These are phyloP conservation scores for Galerucella pusilla DNA, from an alignment of 2,888 invertebrate species.

Conservation along the genomic window DNA sequence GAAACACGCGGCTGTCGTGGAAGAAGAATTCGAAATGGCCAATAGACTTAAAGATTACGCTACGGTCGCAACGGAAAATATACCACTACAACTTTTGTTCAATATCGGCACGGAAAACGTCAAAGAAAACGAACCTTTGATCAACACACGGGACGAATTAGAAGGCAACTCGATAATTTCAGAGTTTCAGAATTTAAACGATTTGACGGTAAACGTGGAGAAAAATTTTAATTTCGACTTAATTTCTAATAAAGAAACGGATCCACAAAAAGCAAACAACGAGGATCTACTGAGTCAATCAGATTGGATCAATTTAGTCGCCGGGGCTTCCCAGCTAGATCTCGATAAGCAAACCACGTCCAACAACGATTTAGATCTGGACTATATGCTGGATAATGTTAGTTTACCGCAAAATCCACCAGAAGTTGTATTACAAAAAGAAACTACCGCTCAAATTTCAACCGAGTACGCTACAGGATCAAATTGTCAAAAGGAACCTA, in stretches of 20 bases:
- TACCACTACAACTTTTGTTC: conserved; percentile 61
- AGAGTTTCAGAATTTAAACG: conserved; percentile 60
- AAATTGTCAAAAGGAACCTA: neutral
- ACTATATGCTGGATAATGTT: conserved; percentile 5
- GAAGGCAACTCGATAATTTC: conserved; percentile 63
- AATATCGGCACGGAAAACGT: conserved; percentile 63
- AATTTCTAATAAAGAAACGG: neutral
- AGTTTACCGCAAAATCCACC: neutral
- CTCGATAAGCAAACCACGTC: conserved; percentile 11
- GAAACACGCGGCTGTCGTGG: conserved; percentile 60
- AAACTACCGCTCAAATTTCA: neutral
- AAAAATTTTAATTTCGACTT: neutral
- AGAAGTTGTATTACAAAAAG: neutral
- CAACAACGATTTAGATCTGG: conserved; percentile 13
- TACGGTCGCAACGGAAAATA: conserved; percentile 63
- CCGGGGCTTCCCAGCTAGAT: neutral
- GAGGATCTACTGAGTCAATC: conserved; percentile 16
- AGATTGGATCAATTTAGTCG: conserved; percentile 23
- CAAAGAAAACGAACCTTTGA: conserved; percentile 60
- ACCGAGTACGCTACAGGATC: neutral
- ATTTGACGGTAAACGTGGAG: conserved; percentile 14
- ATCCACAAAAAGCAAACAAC: neutral
- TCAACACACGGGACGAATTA: conserved; percentile 59
- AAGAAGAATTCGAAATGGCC: conserved; percentile 61
- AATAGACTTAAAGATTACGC: conserved; percentile 64